Percentiles rank a stretch among this genome's conserved stretches.
These are phyloP conservation scores for Centroberyx gerrardi DNA, from an alignment of 2,797 vertebrate genomes.

Conservation along the genomic window DNA sequence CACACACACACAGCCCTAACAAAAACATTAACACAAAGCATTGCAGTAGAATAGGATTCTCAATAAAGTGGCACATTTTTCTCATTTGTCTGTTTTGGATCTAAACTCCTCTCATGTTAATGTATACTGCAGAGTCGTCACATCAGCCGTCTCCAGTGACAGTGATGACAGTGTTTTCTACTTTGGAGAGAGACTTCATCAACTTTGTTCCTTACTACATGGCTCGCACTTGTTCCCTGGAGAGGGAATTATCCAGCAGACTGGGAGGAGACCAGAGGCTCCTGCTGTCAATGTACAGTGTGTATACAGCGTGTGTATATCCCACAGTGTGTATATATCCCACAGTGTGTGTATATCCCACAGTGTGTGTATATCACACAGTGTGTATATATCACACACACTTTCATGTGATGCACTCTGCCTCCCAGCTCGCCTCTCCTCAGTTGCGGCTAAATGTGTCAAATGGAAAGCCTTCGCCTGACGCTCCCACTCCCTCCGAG, in stretches of 20 bases:
- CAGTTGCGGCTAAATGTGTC: constrained; percentile 7
- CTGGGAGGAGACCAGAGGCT: constrained; percentile 34
- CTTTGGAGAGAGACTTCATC: constrained; percentile 14
- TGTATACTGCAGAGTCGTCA: no score
- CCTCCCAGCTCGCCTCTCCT: constrained; percentile 17
- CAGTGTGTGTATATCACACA: constrained; percentile 17
- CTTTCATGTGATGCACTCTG: constrained; percentile 1
- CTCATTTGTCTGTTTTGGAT: no score
- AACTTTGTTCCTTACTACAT: constrained; percentile 25
- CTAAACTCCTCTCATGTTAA: no score
- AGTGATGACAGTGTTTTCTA: no score
- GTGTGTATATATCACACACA: neutral
- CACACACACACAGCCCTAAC: neutral
- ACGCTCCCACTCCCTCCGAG: constrained; percentile 15
- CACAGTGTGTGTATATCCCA: neutral
- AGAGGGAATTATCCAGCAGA: constrained; percentile 50
- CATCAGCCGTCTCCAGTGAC: no score
- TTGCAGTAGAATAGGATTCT: no score
- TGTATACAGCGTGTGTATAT: constrained; percentile 21
- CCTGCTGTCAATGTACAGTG: constrained; percentile 13
- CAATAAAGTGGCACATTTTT: no score
- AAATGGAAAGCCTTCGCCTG: constrained; percentile 29
- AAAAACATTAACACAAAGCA: no score
- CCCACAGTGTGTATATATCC: constrained; percentile 1
- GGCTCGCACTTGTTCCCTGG: constrained; percentile 39